phyloP scores from a whole-genome alignment of 2,888 invertebrate species.

The Hirtodrosophila cameraria region DNA sequence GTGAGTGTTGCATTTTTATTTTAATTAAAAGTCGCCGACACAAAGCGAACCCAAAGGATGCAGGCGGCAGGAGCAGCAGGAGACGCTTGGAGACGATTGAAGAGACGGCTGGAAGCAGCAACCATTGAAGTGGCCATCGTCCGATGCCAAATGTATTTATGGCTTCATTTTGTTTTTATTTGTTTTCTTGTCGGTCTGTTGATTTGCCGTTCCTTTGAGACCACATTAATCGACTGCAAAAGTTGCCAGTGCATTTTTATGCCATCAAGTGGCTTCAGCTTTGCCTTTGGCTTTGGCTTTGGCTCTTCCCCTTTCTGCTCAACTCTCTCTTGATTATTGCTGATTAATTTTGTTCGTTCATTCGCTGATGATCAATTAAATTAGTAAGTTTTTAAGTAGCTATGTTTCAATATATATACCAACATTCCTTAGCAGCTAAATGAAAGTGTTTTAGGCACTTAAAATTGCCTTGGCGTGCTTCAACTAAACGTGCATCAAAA shows the following conservation, averaged over 20 bases:
- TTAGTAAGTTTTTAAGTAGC: no score
- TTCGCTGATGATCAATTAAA: conserved; percentile 31
- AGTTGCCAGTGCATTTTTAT: conserved; percentile 28
- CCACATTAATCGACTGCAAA: conserved; percentile 17
- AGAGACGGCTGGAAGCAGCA: background rate
- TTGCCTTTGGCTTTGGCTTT: no score
- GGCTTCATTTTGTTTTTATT: conserved; percentile 68
- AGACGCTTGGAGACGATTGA: background rate
- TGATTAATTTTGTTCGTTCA: conserved; percentile 7
- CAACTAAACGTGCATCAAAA: no score
- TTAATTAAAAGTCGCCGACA: conserved; percentile 71
- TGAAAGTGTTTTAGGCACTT: no score
- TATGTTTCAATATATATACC: no score
- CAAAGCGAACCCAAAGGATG: conserved; percentile 59
- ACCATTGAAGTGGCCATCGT: conserved; percentile 65
- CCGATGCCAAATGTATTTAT: conserved; percentile 73
- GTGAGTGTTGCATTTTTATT: conserved; percentile 70
- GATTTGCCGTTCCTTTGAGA: conserved; percentile 52
- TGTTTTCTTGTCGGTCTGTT: conserved; percentile 33
- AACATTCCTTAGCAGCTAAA: no score
- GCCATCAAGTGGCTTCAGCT: conserved; percentile 28
- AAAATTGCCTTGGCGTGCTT: no score
- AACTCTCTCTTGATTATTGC: conserved; percentile 23
- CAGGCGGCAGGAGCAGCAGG: conserved; percentile 6
- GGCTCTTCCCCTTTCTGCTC: no score